Conservation (phyloP, 2,888 invertebrate species). For the Dioctria rufipes region DNA sequence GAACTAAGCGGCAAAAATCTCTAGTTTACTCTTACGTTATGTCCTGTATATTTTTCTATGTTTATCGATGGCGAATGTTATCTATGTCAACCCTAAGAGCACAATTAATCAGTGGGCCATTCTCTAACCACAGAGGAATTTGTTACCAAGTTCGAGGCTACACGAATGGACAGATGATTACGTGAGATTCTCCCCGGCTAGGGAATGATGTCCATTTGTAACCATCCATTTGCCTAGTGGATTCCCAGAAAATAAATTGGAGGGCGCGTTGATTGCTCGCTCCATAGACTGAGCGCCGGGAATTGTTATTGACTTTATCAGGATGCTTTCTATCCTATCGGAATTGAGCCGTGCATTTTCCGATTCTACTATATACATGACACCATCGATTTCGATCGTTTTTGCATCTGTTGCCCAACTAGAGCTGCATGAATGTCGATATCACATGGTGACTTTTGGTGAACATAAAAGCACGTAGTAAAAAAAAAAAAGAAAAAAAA, state of each 20-base stretch:
- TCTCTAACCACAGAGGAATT: slow-evolving; percentile 49
- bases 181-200: slow-evolving; percentile 39
- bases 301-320: slow-evolving; percentile 50
- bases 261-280: slow-evolving; percentile 45
- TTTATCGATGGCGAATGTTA: background rate
- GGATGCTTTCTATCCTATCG: slow-evolving; percentile 22
- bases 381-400: slow-evolving; percentile 22
- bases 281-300: slow-evolving; percentile 25
- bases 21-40: too few relatives aligned
- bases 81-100: background rate
- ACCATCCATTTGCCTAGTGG: slow-evolving; percentile 35
- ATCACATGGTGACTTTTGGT: slow-evolving; percentile 27
- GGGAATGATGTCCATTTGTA: slow-evolving; percentile 46
- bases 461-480: slow-evolving; percentile 27
- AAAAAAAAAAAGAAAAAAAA: background rate
- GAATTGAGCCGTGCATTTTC: slow-evolving; percentile 37
- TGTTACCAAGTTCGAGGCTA: slow-evolving; percentile 44
- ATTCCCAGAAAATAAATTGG: slow-evolving; percentile 43
- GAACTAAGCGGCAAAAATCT: too few relatives aligned
- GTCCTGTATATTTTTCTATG: background rate
- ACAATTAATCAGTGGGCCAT: slow-evolving; percentile 33
- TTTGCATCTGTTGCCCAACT: slow-evolving; percentile 44
- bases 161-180: slow-evolving; percentile 44
- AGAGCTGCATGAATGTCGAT: slow-evolving; percentile 31
- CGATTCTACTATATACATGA: slow-evolving; percentile 28